Conservation (phyloP, 2,113 vertebrate species). For the Lota lota region DNA sequence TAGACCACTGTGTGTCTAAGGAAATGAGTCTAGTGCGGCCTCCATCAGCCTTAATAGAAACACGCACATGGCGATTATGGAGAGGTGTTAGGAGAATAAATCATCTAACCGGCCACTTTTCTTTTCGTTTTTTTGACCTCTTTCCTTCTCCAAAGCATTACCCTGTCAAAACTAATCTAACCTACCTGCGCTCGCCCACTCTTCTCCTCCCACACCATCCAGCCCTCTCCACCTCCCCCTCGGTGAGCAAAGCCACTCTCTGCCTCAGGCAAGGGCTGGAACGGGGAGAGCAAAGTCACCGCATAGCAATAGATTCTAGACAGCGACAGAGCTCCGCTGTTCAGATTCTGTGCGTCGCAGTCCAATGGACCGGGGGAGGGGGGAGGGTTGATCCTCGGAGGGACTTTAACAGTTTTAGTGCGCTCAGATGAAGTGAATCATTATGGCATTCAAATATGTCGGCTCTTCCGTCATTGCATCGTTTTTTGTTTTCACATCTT, state of each 20-base stretch:
- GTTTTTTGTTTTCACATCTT: too few species aligned
- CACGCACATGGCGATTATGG: constrained; percentile 55
- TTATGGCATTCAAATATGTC: too few species aligned
- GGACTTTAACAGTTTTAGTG: too few species aligned
- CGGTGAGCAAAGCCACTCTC: constrained; percentile 63
- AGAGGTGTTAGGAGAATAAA: constrained; percentile 67
- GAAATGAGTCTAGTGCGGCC: constrained; percentile 45
- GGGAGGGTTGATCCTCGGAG: too few species aligned
- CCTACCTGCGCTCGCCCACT: constrained; percentile 35
- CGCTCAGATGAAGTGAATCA: too few species aligned
- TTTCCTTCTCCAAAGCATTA: constrained; percentile 73
- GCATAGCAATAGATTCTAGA: constrained; percentile 42
- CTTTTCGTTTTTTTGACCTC: too few species aligned
- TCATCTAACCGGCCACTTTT: constrained; percentile 64
- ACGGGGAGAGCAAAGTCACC: constrained; percentile 71
- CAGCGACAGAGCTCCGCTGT: constrained; percentile 49
- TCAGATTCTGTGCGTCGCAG: too few species aligned
- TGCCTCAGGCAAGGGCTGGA: constrained; percentile 76
- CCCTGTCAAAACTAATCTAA: constrained; percentile 70
- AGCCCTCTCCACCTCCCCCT: constrained; percentile 33
- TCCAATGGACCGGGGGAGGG: background rate
- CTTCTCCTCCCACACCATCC: constrained; percentile 28
- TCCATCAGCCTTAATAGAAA: constrained; percentile 63
- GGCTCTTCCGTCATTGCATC: too few species aligned
- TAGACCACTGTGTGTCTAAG: constrained; percentile 47